Evolutionary conservation across 2,888 invertebrate genomes (phyloP).

Genomic region (Notodonta ziczac): DNA sequence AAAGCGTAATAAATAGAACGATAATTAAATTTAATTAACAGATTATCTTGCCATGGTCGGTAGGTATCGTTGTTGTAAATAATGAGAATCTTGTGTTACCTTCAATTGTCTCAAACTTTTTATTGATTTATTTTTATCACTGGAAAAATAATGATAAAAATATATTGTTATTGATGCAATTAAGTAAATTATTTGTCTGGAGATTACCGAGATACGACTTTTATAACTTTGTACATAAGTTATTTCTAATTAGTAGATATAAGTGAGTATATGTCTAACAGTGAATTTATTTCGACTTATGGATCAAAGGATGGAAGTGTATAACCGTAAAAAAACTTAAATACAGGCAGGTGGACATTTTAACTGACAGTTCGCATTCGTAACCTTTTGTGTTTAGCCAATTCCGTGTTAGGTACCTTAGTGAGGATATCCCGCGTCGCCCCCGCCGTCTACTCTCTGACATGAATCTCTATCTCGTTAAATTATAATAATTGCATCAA

Average conservation of each 20-base stretch:
- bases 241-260: no score
- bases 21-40: neutral
- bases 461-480: slow-evolving; percentile 60
- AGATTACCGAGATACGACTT: no score
- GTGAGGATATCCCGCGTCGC: slow-evolving; percentile 7
- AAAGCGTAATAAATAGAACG: neutral
- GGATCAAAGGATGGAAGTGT: no score
- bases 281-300: no score
- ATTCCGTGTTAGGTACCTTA: slow-evolving; percentile 2
- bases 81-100: neutral
- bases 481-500: slow-evolving; percentile 70
- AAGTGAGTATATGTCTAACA: no score
- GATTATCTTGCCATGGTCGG: neutral
- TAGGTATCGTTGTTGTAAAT: neutral
- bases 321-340: no score
- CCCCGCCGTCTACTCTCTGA: slow-evolving; percentile 26
- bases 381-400: neutral
- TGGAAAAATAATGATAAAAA: no score
- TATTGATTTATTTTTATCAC: no score
- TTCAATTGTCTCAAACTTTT: neutral
- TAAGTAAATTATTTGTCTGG: no score
- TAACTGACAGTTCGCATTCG: neutral
- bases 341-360: no score
- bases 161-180: no score
- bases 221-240: no score